These are phyloP conservation scores for Ditylenchus dipsaci DNA, from an alignment of 1,140 invertebrate genomes.

Conservation along the genomic window DNA sequence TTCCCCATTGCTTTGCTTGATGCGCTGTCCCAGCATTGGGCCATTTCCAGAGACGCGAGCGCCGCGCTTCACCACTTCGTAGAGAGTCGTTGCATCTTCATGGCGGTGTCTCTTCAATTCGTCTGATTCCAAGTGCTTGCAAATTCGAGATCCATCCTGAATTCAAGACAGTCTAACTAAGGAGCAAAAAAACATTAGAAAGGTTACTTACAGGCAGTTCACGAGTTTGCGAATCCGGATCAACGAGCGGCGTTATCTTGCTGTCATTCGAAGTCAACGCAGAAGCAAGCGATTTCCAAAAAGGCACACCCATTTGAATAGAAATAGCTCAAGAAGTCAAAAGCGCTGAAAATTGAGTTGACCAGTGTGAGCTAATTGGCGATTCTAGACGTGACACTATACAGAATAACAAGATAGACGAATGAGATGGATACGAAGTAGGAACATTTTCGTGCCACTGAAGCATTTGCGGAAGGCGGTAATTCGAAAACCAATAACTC, in stretches of 20 bases:
- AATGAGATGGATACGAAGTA: too few species aligned
- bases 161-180: conserved; percentile 51
- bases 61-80: conserved; percentile 82
- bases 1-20: conserved; percentile 62
- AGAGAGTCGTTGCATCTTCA: conserved; percentile 77
- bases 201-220: conserved; percentile 21
- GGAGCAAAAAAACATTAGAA: too few species aligned
- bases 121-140: conserved; percentile 84
- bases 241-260: conserved; percentile 37
- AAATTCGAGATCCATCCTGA: conserved; percentile 80
- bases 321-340: too few species aligned
- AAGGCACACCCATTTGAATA: not conserved
- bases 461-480: too few species aligned
- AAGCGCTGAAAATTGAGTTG: not conserved
- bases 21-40: conserved; percentile 56
- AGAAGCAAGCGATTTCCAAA: not conserved
- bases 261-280: not conserved
- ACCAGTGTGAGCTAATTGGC: too few species aligned
- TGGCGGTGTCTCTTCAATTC: conserved; percentile 77
- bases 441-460: too few species aligned
- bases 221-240: conserved; percentile 37
- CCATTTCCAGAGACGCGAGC: conserved; percentile 55
- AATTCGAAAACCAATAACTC: too few species aligned
- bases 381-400: too few species aligned
- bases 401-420: too few species aligned